Base-by-base conservation (phyloP, 2,888 invertebrate genomes). In the Caenorhabditis zanzibari region DNA sequence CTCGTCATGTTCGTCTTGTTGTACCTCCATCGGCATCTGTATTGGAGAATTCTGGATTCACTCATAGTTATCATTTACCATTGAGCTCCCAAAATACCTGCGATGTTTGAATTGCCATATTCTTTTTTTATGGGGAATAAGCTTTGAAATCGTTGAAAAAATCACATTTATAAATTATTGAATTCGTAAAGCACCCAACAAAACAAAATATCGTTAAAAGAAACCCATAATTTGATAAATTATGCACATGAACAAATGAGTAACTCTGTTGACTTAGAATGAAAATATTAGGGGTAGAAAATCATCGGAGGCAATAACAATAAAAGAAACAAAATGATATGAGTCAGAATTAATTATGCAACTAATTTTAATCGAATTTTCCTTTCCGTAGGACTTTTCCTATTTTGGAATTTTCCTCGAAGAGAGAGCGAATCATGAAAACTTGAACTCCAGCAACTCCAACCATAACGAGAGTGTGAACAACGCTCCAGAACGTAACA, bases 401-500 rank as follows among this genome's bases (percentile, higher is more conserved):
- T n/a, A 93, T 80, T 49, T 91, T 88, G 41, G 93, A 93, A 76
- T 93, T 92, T 41, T 94, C 94, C 92, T 96, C 95, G 90, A 96
- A 96, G 28, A 96, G 94, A 92, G 95, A 95, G 85, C 95, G 95
- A 19, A 96, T 94, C 94, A 96, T 95, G 56, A 95, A 93, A 2
- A 89, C 93, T 88, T 94, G 94, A n/a, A 95, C 91, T 69, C 95
- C 90, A 0, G 95, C 96, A 0, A 96, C 95, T 7, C 93, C 88
- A 26, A 95, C 88, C 95, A 96, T 95, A 26, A 95, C 94, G 35
- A 93, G 91, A 49, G 96, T 94, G 91, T 96, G 96, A 32, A 96
- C 92, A 59, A 95, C 92, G 41, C 96, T 96, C 95, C 96, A 96
- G 68, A 94, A 93, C 90, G 96, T 96, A 0, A 97, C 96, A 85